Percentiles rank a stretch among this genome's conserved stretches.
Conservation (phyloP, 64 coral and sea anemone genomes). For the Cladopsammia gracilis region DNA sequence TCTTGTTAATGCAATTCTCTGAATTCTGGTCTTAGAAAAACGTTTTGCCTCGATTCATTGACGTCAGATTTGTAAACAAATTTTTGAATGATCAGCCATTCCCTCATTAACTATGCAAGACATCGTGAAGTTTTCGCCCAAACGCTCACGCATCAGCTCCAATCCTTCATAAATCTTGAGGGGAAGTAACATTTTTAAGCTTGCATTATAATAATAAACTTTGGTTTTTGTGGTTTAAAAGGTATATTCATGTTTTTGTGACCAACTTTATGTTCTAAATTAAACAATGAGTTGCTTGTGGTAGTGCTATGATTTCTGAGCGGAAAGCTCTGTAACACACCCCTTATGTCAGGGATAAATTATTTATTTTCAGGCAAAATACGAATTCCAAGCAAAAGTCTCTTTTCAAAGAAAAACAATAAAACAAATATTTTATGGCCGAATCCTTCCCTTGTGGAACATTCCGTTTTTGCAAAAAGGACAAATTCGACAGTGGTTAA, state of each 20-base stretch:
- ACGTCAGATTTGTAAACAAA: constrained; percentile 39
- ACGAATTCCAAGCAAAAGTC: not conserved
- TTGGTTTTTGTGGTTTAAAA: not conserved
- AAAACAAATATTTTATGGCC: too few relatives aligned
- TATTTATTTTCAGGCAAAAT: not conserved
- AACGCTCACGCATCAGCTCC: not conserved
- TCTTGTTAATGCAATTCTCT: too few relatives aligned
- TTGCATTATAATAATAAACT: not conserved
- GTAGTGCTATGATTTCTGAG: not conserved
- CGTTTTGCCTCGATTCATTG: not conserved
- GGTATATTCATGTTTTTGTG: not conserved
- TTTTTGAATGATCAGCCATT: constrained; percentile 2
- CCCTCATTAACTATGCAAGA: constrained; percentile 29
- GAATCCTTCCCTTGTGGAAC: too few relatives aligned
- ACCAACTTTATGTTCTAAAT: not conserved
- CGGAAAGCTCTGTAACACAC: not conserved
- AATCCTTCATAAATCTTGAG: not conserved
- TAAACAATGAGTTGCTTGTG: constrained; percentile 42
- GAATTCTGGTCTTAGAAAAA: not conserved
- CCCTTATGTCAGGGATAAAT: not conserved
- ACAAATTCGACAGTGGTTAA: too few relatives aligned
- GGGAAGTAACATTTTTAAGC: not conserved
- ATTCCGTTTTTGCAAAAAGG: too few relatives aligned
- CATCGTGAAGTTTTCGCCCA: not conserved
- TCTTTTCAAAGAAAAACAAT: not conserved